A percentile compares a stretch with the other conserved stretches of the same genome.
Evolutionary conservation across 2,888 invertebrate genomes (phyloP).

Genomic region (Uropetala carovei): DNA sequence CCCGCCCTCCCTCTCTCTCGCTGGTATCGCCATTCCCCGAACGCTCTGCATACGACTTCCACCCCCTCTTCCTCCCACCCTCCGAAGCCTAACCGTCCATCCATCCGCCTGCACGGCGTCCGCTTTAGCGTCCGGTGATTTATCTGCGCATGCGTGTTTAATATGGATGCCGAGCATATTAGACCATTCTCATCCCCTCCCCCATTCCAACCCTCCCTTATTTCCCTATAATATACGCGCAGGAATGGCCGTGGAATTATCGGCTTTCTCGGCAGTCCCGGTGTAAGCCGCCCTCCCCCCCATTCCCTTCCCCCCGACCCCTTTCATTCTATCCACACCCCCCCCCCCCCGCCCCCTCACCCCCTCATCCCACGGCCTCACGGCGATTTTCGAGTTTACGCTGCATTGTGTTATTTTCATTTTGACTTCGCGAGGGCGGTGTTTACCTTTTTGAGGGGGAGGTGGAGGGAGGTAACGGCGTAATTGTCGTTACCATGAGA

Average conservation of each 20-base stretch:
- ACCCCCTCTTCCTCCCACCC: not conserved
- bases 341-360: no score
- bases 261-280: slow-evolving; percentile 40
- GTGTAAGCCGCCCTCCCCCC: not conserved
- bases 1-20: not conserved
- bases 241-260: slow-evolving; percentile 61
- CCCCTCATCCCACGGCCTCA: not conserved
- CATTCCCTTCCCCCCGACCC: not conserved
- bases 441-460: not conserved
- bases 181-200: slow-evolving; percentile 17
- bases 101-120: slow-evolving; percentile 13
- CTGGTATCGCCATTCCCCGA: not conserved
- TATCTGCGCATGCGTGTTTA: slow-evolving; percentile 55
- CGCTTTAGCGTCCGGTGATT: slow-evolving; percentile 47
- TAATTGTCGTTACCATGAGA: slow-evolving; percentile 14
- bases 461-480: not conserved
- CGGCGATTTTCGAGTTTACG: slow-evolving; percentile 39
- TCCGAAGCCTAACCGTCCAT: slow-evolving; percentile 26
- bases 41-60: not conserved
- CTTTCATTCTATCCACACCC: no score
- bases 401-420: slow-evolving; percentile 28
- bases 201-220: not conserved
- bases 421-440: not conserved
- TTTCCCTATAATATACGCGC: slow-evolving; percentile 52
- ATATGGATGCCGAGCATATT: slow-evolving; percentile 62